Evolutionary conservation across 2,113 vertebrate genomes (phyloP).

Genomic region (Amblyornis subalaris): DNA sequence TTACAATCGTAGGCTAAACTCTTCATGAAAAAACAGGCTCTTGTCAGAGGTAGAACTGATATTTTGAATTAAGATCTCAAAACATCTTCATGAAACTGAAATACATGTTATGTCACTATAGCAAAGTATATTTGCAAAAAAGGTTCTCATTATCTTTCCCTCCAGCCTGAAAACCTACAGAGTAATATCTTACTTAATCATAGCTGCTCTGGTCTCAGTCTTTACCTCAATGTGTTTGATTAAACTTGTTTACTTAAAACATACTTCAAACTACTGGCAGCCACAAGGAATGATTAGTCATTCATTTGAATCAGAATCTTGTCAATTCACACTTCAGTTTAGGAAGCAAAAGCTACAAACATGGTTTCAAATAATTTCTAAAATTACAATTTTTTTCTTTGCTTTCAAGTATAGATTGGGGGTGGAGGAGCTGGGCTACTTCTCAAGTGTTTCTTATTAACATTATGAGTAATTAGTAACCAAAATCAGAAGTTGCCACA

Average conservation of each 20-base stretch:
- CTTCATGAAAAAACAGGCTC: background rate
- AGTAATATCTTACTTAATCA: background rate
- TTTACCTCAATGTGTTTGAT: background rate
- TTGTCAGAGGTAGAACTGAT: background rate
- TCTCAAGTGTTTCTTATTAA: background rate
- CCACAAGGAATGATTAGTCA: background rate
- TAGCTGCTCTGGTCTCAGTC: background rate
- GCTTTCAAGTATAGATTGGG: background rate
- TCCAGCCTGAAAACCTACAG: background rate
- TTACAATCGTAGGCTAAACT: background rate
- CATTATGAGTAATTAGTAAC: background rate
- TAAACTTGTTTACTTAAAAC: background rate
- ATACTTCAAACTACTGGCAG: background rate
- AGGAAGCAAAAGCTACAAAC: background rate
- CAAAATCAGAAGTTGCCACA: background rate
- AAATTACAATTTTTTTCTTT: background rate
- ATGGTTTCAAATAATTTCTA: background rate
- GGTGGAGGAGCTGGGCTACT: background rate
- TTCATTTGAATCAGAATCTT: background rate
- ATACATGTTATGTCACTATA: background rate
- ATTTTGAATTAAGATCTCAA: background rate
- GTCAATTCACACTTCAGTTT: background rate
- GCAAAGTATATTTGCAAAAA: background rate
- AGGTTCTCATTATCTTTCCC: fast-evolving
- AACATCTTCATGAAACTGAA: background rate